These are phyloP conservation scores for Meteorus colon DNA, from an alignment of 2,888 invertebrate species.

Conservation along the genomic window DNA sequence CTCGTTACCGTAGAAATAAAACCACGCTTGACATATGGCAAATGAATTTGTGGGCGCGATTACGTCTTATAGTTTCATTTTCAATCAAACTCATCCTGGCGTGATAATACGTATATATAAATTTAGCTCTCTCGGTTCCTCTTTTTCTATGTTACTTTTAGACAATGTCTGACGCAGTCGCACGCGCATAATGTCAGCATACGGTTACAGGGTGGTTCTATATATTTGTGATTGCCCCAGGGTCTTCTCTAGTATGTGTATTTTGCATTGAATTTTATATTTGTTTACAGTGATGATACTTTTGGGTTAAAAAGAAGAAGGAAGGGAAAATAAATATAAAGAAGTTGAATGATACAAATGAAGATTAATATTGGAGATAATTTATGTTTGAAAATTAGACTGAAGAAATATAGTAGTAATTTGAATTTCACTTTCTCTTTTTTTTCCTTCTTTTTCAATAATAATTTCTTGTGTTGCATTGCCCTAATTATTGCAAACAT, in stretches of 20 bases:
- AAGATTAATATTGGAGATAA: too few relatives aligned
- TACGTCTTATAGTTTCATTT: constrained; percentile 59
- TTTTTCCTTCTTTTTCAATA: too few relatives aligned
- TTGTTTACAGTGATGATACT: too few relatives aligned
- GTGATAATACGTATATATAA: constrained; percentile 46
- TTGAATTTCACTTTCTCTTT: too few relatives aligned
- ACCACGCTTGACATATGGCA: constrained; percentile 64
- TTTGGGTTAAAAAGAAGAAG: too few relatives aligned
- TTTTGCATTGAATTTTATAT: neutral
- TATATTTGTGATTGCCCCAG: constrained; percentile 18
- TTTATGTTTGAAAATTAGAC: too few relatives aligned
- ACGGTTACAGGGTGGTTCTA: too few relatives aligned
- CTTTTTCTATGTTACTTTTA: constrained; percentile 28
- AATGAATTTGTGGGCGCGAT: constrained; percentile 47
- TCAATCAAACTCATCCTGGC: constrained; percentile 53
- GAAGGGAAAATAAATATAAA: too few relatives aligned
- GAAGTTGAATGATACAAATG: too few relatives aligned
- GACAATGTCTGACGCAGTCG: neutral
- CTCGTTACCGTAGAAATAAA: constrained; percentile 11
- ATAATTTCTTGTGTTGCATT: too few relatives aligned
- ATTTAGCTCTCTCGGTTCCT: constrained; percentile 42
- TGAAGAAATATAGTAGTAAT: too few relatives aligned
- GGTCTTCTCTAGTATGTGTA: constrained; percentile 24
- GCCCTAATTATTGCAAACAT: too few relatives aligned
- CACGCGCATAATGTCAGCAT: neutral